A percentile compares a stretch with the other conserved stretches of the same genome.
Evolutionary conservation across 1,140 invertebrate species (phyloP).

Genomic region (Antheraea mylitta): DNA sequence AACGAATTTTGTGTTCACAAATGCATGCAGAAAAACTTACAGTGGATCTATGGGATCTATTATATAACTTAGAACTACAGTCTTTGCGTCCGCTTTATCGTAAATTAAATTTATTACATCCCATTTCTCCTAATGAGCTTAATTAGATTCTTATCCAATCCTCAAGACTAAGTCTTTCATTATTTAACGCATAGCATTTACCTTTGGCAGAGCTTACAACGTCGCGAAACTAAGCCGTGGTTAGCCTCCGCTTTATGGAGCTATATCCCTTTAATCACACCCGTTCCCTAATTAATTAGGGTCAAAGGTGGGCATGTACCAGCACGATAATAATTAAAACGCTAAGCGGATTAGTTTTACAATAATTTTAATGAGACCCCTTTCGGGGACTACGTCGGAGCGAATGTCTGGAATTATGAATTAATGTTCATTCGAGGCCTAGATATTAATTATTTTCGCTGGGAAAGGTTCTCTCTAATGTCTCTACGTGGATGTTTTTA

Average conservation of each 20-base stretch:
- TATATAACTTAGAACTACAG: no score
- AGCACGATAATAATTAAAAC: constrained; percentile 37
- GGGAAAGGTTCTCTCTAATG: neutral
- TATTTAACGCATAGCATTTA: neutral
- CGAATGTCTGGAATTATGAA: constrained; percentile 2
- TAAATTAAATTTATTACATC: no score
- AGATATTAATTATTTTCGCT: neutral
- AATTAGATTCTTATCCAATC: no score
- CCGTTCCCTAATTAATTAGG: constrained; percentile 51
- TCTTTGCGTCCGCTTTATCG: no score
- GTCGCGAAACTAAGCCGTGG: constrained; percentile 21
- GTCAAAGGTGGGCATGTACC: constrained; percentile 35
- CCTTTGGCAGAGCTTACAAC: neutral
- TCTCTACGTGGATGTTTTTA: neutral
- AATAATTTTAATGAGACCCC: constrained; percentile 41
- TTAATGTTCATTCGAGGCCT: neutral
- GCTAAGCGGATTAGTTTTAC: constrained; percentile 47
- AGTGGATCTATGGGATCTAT: no score
- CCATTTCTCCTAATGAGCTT: no score
- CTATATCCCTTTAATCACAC: constrained; percentile 47
- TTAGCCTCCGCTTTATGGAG: constrained; percentile 24
- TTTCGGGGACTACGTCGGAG: neutral
- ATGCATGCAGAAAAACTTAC: no score
- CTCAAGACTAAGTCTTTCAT: no score
- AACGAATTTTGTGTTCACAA: no score